phyloP scores from a whole-genome alignment of 1,140 invertebrate genomes.

The Homalodisca vitripennis region DNA sequence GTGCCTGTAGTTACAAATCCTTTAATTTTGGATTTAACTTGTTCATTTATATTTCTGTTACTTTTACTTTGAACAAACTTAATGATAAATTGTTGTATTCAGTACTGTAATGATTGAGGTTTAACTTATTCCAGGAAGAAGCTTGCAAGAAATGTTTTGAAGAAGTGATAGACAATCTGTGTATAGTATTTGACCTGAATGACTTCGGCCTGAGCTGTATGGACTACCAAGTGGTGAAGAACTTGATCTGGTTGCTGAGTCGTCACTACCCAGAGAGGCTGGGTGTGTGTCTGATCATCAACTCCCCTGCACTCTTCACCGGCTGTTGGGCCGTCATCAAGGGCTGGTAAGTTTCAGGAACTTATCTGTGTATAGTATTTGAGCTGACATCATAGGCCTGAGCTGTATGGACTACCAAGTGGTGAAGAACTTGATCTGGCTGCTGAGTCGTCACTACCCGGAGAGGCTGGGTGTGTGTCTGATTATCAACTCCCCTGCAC shows the following conservation, averaged over 20 bases:
- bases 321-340: constrained; percentile 72
- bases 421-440: constrained; percentile 73
- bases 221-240: constrained; percentile 75
- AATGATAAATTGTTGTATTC: too few relatives aligned
- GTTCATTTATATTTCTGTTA: too few relatives aligned
- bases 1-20: too few relatives aligned
- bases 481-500: constrained; percentile 65
- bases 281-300: constrained; percentile 68
- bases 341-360: constrained; percentile 57
- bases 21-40: too few relatives aligned
- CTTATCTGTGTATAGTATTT: constrained; percentile 73
- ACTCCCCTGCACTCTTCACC: constrained; percentile 67
- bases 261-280: constrained; percentile 74
- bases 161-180: constrained; percentile 73
- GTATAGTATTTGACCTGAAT: constrained; percentile 72
- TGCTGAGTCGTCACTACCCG: constrained; percentile 70
- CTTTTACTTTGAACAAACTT: too few relatives aligned
- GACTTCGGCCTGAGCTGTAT: constrained; percentile 70
- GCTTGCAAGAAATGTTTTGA: constrained; percentile 74
- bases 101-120: too few relatives aligned
- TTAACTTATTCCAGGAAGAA: constrained; percentile 65
- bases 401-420: constrained; percentile 75
- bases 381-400: constrained; percentile 68
- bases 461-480: constrained; percentile 72
- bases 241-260: constrained; percentile 71